A percentile compares a stretch with the other conserved stretches of the same genome.
Conservation (phyloP, 2,113 vertebrate species). For the Ciconia stormi region DNA sequence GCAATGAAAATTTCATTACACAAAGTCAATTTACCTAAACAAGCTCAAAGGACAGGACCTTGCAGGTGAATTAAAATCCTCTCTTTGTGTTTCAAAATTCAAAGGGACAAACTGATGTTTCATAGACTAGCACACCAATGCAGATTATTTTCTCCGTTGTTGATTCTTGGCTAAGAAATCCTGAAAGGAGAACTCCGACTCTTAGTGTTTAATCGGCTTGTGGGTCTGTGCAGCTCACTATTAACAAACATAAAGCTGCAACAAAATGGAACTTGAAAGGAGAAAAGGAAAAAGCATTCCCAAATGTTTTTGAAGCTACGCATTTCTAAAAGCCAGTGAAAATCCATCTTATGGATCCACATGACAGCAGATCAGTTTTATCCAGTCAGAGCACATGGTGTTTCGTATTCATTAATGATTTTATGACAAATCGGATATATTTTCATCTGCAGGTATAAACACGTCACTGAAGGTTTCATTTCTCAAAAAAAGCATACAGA, state of each 20-base stretch:
- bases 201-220: not conserved
- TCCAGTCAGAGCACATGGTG: not conserved
- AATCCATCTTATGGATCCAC: not conserved
- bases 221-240: not conserved
- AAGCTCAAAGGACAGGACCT: not conserved
- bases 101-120: not conserved
- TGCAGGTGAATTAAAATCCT: not conserved
- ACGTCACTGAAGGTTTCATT: not conserved
- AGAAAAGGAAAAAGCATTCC: not conserved
- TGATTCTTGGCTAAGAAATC: not conserved
- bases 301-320: not conserved
- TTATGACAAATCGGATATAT: not conserved
- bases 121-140: not conserved
- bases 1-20: not conserved
- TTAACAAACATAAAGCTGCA: not conserved
- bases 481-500: not conserved
- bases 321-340: not conserved
- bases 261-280: not conserved
- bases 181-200: not conserved
- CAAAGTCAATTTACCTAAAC: conserved; percentile 12
- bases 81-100: not conserved
- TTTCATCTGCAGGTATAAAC: not conserved
- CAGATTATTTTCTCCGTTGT: not conserved
- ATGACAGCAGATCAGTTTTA: not conserved
- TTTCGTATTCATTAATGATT: conserved; percentile 9